phyloP scores from a whole-genome alignment of 2,888 invertebrate genomes.

The Scaptomyza tumidula region DNA sequence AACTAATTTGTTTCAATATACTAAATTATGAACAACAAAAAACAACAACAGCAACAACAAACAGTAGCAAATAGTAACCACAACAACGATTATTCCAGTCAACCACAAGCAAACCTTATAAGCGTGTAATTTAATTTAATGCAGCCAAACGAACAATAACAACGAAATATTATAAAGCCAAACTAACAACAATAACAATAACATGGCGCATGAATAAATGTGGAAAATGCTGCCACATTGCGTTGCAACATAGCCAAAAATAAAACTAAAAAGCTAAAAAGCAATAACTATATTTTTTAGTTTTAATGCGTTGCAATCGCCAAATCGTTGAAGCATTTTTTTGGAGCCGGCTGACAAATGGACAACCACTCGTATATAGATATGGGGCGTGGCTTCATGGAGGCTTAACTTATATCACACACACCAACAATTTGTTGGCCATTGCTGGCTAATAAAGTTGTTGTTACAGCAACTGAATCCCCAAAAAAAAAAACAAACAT shows the following conservation, averaged over 20 bases:
- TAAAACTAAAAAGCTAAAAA: conserved; percentile 12
- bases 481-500: conserved; percentile 57
- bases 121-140: conserved; percentile 68
- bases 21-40: conserved; percentile 25
- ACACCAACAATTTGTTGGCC: conserved; percentile 54
- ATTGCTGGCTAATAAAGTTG: conserved; percentile 72
- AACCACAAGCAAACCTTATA: conserved; percentile 46
- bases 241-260: conserved; percentile 44
- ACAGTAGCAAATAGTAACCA: conserved; percentile 16
- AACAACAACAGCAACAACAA: conserved; percentile 38
- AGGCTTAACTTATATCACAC: conserved; percentile 39
- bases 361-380: conserved; percentile 25
- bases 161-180: conserved; percentile 30
- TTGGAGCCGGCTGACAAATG: conserved; percentile 2
- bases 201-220: conserved; percentile 59
- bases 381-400: conserved; percentile 35
- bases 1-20: conserved; percentile 67
- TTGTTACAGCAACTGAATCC: conserved; percentile 47
- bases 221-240: conserved; percentile 52
- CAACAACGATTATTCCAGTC: conserved; percentile 44
- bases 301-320: conserved; percentile 47
- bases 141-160: conserved; percentile 33
- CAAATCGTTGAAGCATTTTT: too few species aligned
- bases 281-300: conserved; percentile 24
- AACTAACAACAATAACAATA: conserved; percentile 25